Conservation (phyloP, 2,888 invertebrate genomes). For the Lagria hirta region DNA sequence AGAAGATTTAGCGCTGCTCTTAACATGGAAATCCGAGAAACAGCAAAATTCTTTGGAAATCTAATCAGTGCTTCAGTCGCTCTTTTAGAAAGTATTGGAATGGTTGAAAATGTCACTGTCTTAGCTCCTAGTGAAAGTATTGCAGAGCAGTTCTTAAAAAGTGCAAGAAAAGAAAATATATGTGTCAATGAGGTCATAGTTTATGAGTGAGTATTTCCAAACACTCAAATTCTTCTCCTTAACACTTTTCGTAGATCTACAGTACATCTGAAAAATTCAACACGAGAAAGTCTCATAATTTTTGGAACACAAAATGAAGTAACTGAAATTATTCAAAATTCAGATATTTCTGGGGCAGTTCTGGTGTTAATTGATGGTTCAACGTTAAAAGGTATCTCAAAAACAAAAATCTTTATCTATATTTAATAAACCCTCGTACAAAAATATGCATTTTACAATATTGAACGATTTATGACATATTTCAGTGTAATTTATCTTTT, state of each 20-base stretch:
- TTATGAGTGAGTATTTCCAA: slow-evolving; percentile 40
- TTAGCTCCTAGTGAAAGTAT: slow-evolving; percentile 41
- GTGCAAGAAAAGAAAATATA: slow-evolving; percentile 42
- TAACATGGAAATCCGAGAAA: slow-evolving; percentile 34
- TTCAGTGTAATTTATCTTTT: no score
- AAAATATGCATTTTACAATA: no score
- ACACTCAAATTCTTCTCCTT: slow-evolving; percentile 2
- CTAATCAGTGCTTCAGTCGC: slow-evolving; percentile 42
- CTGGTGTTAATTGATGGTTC: slow-evolving; percentile 42
- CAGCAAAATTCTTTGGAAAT: slow-evolving; percentile 29
- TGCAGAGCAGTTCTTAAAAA: slow-evolving; percentile 44
- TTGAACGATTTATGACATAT: no score
- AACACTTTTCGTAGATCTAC: slow-evolving; percentile 6
- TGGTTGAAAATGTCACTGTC: slow-evolving; percentile 47
- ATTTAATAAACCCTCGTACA: no score
- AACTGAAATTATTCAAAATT: slow-evolving; percentile 26
- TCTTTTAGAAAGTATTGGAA: slow-evolving; percentile 41
- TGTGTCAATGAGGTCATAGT: slow-evolving; percentile 45
- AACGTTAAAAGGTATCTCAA: slow-evolving; percentile 39
- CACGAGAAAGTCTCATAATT: slow-evolving; percentile 36
- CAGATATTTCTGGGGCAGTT: slow-evolving; percentile 25
- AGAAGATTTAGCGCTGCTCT: slow-evolving; percentile 42
- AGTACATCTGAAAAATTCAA: slow-evolving; percentile 10
- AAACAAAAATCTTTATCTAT: no score
- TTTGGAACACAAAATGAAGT: slow-evolving; percentile 40